Base-by-base conservation (phyloP, 1,140 invertebrate genomes). In the Drosophila rufa region DNA sequence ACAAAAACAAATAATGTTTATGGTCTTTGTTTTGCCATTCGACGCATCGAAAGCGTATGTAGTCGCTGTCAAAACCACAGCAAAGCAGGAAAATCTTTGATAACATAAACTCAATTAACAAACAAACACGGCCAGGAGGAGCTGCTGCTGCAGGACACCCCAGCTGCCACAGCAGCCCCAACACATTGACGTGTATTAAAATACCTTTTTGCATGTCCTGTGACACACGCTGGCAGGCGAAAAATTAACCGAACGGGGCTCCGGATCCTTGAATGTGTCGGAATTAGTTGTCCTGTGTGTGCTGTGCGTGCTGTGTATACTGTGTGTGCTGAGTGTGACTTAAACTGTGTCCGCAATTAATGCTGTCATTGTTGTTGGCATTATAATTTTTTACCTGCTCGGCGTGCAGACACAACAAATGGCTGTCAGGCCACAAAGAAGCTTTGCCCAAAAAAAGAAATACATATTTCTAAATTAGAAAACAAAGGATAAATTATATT, bases 81-180 rank as follows among this genome's bases (percentile, higher is more conserved):
- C 73, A 76, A 50, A 59, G 73, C 53, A 38, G 51, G 51, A 56
- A 38, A 68, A 74, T 74, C 68, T 73, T 67, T 59, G 73, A 77
- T 65, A 45, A 30, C 51, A 70, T 38, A 57, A 77, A 78, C 65
- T 75, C 70, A 74, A 74, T 73, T 75, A 70, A 70, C 65, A 78
- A n/a, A 67, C 48, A 74, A 43, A 62, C 58, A 73, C 25, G 33
- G 30, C 50, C 33, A 25, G 42, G 33, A 55, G 50, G 33, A 36
- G 30, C 17, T 36, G 50, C 50, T 36, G 50, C 50, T n/a, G 30
- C 27, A 42, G 40, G 40, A 42, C 30, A 46, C n/a, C 46, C 22
- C 40, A 14, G 6, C 19, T 11, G 17, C 58, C 47, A 62, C 33
- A 12, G 17, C 22, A 4, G 14, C 61, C 8, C 22, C 43, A 33